phyloP scores from a whole-genome alignment of 1,140 invertebrate genomes.

The Drosophila pectinifera region DNA sequence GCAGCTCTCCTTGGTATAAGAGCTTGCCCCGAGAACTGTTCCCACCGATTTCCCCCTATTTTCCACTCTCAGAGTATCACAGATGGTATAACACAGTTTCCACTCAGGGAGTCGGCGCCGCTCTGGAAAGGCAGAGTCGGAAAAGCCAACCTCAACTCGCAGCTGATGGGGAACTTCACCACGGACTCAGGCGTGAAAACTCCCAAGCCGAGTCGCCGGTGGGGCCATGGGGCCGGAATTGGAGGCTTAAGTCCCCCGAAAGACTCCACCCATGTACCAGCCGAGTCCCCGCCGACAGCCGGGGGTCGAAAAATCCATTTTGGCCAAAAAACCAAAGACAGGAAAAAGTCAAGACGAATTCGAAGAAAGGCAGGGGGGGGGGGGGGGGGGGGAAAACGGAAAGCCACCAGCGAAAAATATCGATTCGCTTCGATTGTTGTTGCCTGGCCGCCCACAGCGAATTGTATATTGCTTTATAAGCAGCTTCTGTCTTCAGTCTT shows the following conservation, averaged over 20 bases:
- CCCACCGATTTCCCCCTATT: constrained; percentile 22
- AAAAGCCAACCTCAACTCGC: constrained; percentile 56
- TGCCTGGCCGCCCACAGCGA: constrained; percentile 39
- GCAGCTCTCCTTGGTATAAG: constrained; percentile 36
- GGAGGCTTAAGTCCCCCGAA: constrained; percentile 13
- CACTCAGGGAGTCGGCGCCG: constrained; percentile 42
- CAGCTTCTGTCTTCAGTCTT: constrained; percentile 63
- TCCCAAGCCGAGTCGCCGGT: constrained; percentile 41
- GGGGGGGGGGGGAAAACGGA: background rate
- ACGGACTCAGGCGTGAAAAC: constrained; percentile 41
- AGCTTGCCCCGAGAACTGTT: constrained; percentile 9
- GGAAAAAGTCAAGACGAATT: constrained; percentile 54
- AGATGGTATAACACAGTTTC: constrained; percentile 8
- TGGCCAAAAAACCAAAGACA: constrained; percentile 27
- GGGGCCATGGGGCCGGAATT: constrained; percentile 20
- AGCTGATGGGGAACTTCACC: constrained; percentile 63
- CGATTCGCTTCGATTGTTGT: constrained; percentile 67
- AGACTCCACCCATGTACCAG: constrained; percentile 3
- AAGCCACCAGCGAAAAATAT: constrained; percentile 65
- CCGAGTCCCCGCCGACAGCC: background rate
- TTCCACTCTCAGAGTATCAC: constrained; percentile 3
- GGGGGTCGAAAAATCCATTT: constrained; percentile 38
- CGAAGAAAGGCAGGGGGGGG: constrained; percentile 8
- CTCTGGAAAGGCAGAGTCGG: constrained; percentile 21
- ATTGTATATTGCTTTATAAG: constrained; percentile 77